Conservation (phyloP, 1,140 invertebrate genomes). For the Caenorhabditis tropicalis region DNA sequence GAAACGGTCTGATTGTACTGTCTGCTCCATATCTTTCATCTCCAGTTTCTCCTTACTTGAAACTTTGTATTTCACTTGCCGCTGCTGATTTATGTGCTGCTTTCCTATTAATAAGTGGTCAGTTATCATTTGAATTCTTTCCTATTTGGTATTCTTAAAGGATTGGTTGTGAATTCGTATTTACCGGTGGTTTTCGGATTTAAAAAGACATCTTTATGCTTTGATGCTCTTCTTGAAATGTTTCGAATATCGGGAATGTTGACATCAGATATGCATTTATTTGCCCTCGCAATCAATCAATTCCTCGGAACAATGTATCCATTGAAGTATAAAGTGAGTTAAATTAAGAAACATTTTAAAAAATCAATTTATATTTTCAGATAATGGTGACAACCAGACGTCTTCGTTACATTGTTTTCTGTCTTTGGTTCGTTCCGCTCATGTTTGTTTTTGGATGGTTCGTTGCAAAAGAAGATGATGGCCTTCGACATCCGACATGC, state of each 20-base stretch:
- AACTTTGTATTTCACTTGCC: slow-evolving; percentile 62
- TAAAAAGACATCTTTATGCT: slow-evolving; percentile 32
- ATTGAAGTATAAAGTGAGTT: slow-evolving; percentile 63
- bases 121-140: neutral
- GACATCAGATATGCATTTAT: slow-evolving; percentile 65
- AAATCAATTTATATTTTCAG: slow-evolving; percentile 45
- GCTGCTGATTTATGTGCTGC: slow-evolving; percentile 65
- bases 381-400: slow-evolving; percentile 65
- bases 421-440: slow-evolving; percentile 60
- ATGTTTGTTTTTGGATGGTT: slow-evolving; percentile 58
- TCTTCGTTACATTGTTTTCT: slow-evolving; percentile 57
- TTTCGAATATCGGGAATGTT: slow-evolving; percentile 67
- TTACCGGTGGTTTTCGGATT: slow-evolving; percentile 61
- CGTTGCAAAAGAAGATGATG: slow-evolving; percentile 35
- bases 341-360: neutral
- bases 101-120: slow-evolving; percentile 60
- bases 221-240: slow-evolving; percentile 48
- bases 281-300: slow-evolving; percentile 67
- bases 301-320: slow-evolving; percentile 65
- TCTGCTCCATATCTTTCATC: slow-evolving; percentile 58
- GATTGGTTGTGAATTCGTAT: slow-evolving; percentile 64
- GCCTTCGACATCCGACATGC: slow-evolving; percentile 49
- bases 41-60: slow-evolving; percentile 62
- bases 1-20: slow-evolving; percentile 61
- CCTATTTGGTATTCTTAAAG: slow-evolving; percentile 53